Base-by-base conservation (phyloP, 2,113 vertebrate genomes). In the Tetrao urogallus region DNA sequence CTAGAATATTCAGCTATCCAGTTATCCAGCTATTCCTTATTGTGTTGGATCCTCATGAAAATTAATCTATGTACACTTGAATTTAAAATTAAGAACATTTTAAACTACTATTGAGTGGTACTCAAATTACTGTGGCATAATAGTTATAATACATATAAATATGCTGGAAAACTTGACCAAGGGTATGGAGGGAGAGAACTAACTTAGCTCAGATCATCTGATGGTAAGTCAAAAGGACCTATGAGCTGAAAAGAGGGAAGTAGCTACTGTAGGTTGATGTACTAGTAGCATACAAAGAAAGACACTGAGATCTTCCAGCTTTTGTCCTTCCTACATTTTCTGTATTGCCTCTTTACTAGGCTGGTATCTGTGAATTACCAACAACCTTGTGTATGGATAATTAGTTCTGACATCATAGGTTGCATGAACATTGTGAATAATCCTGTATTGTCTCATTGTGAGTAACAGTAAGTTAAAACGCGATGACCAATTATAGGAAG, bases 261-360 rank as follows among this genome's bases (percentile, higher is more conserved):
- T 11, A 67, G 7, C 7, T 74, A 6, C 70, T 38, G 2, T 0
- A 1, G 15, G 4, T 34, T 40, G 4, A 67, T 64, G 6, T 30
- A 63, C 20, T 72, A 54, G 40, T 32, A 20, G 36, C 32, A 25
- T 28, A 13, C 10, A 87, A 61, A 32, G 11, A 57, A 10, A 84
- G 38, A 40, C 28, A 36, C 5, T 52, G 38, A 74, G 92, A 91
- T n/a, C 8, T 15, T 80, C 63, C 6, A 54, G 13, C 3, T 75
- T 13, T 5, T 40, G 47, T 47, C 4, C 17, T 67, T 89, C 80
- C 47, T 77, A 16, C 6, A 38, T 74, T 58, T 81, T 52, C 47
- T 57, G 0, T 27, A 19, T 28, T 61, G 13, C 61, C 86, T 78
- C 10, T 76, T 87, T 63, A 34, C 19, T 19, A 4, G 10, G 57